Conservation (phyloP, 2,113 vertebrate genomes). For the Dipodomys stephensi region DNA sequence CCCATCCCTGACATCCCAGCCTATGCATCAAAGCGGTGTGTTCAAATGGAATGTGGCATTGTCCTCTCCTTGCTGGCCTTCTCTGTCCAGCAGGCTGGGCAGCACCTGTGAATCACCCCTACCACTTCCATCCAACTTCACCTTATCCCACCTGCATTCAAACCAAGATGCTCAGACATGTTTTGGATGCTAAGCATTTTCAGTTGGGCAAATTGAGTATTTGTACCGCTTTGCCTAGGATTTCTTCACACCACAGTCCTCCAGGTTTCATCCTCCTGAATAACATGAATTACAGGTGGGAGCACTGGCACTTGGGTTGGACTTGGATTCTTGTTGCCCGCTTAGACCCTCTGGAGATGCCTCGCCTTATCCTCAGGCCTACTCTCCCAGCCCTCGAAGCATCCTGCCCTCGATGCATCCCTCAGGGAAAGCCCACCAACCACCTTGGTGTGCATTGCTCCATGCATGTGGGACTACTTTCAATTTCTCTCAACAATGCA, state of each 20-base stretch:
- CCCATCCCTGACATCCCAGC: background rate
- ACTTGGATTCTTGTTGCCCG: background rate
- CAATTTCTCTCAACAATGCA: accelerated
- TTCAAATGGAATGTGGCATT: background rate
- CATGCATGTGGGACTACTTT: too few relatives aligned
- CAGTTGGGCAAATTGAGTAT: accelerated
- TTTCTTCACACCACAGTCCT: too few relatives aligned
- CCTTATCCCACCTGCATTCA: background rate
- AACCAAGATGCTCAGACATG: background rate
- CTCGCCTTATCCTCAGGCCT: too few relatives aligned
- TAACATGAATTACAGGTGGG: too few relatives aligned
- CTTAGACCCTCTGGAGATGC: background rate
- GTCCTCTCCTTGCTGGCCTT: too few relatives aligned
- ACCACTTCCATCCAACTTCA: accelerated
- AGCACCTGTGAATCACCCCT: too few relatives aligned
- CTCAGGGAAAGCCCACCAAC: too few relatives aligned
- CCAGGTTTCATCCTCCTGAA: too few relatives aligned
- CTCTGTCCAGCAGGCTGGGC: background rate
- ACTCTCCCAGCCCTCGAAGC: background rate
- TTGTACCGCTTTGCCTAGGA: accelerated
- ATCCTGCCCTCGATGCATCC: too few relatives aligned
- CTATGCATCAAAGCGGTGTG: accelerated
- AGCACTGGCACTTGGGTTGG: too few relatives aligned
- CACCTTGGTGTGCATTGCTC: background rate
- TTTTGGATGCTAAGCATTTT: accelerated